Percentiles rank a stretch among this genome's conserved stretches.
Conservation (phyloP, 2,888 invertebrate genomes). For the Anarsia innoxiella region DNA sequence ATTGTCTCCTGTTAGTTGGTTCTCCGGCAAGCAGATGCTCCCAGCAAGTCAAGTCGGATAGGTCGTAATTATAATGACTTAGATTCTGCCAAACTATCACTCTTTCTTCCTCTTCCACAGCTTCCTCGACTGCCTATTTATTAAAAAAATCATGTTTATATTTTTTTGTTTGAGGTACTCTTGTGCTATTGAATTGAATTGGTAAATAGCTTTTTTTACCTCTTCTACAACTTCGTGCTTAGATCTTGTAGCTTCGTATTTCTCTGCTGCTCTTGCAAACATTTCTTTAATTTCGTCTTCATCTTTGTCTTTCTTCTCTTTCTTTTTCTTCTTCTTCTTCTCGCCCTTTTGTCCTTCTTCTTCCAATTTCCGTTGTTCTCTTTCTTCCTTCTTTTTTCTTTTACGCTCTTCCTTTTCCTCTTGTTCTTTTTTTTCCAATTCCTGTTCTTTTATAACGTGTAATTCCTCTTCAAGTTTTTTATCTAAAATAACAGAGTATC, state of each 20-base stretch:
- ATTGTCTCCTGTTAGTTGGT: slow-evolving; percentile 67
- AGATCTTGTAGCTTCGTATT: background rate
- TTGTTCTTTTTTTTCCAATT: background rate
- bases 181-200: too few species aligned
- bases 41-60: slow-evolving; percentile 78
- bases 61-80: slow-evolving; percentile 79
- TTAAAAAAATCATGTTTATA: too few species aligned
- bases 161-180: too few species aligned
- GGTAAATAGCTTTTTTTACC: too few species aligned
- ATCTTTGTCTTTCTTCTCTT: slow-evolving; percentile 6
- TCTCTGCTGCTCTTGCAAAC: background rate
- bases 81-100: slow-evolving; percentile 24
- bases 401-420: background rate
- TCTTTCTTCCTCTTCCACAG: background rate
- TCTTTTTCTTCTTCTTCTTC: slow-evolving; percentile 6
- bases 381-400: slow-evolving; percentile 3
- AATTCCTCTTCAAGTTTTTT: too few species aligned
- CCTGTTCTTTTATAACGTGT: background rate
- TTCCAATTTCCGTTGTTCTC: background rate
- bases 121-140: too few species aligned
- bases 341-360: background rate
- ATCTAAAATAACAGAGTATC: too few species aligned
- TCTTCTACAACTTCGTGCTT: background rate
- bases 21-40: slow-evolving; percentile 84
- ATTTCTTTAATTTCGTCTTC: background rate